Evolutionary conservation across 2,113 vertebrate species (phyloP), one percentile per base, ranked within the genome.

Genomic region (Camelus dromedarius): DNA sequence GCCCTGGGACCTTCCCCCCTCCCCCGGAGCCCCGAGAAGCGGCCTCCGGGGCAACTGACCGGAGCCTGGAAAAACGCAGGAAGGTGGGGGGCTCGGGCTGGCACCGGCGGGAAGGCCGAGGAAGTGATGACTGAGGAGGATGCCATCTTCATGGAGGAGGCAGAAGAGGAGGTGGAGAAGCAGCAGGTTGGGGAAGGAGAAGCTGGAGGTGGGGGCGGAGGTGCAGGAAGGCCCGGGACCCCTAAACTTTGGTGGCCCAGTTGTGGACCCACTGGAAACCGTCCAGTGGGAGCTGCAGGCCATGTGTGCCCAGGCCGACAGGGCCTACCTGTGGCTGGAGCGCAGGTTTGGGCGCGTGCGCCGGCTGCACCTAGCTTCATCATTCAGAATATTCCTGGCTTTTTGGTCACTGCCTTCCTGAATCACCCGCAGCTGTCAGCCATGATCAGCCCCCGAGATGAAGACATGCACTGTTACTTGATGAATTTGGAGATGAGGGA

Each of bases 321-420:
- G 89, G 80, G 69, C 75, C 64, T 90, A 75, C 79, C 89, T 87
- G 16, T 2, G 24, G 0, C 73, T 92, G 0, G 73, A 79, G 83
- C 24, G 5, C 86, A 79, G 79, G 13, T 91, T 82, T 52, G 72
- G 86, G 42, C 42, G 50, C 50, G 48, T 79, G 95, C 13, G 8
- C 89, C 8, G 11, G 15, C 22, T 89, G 42, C 84, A 85, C 72
- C 73, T 89, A 22, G 82, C 66, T 76, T 93, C 95, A 77, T 93
- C 38, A 82, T 82, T 35, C 81, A 95, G 64, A 92, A 64, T 60
- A 96, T 85, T 83, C 70, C 64, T 0, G 81, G 93, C 22, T 96
- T 89, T 81, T 92, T 83, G 88, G 79, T 93, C 86, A 96, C 95
- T 2, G 69, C 69, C 72, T 96, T 96, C 50, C 69, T 88, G 91